These are phyloP conservation scores for Reinhardtius hippoglossoides DNA, from an alignment of 2,113 vertebrate species.

Conservation along the genomic window DNA sequence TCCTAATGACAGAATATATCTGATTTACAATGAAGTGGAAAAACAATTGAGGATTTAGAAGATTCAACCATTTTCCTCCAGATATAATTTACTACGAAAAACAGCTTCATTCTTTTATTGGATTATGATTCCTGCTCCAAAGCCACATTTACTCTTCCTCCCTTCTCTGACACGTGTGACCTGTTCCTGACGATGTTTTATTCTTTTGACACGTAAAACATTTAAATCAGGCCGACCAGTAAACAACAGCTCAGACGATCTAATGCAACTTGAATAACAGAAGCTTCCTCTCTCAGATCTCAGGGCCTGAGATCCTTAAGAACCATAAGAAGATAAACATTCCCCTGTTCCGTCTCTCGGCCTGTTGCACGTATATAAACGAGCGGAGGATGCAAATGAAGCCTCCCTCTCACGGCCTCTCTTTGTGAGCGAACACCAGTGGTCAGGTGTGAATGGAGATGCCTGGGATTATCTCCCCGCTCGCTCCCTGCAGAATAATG, in stretches of 20 bases:
- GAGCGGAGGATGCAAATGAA: slow-evolving; percentile 48
- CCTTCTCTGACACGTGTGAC: background rate
- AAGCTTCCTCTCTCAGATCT: background rate
- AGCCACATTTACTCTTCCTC: background rate
- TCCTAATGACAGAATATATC: background rate
- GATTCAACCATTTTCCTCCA: too few species aligned
- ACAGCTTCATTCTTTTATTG: background rate
- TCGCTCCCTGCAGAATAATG: slow-evolving; percentile 64
- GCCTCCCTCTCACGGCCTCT: slow-evolving; percentile 41
- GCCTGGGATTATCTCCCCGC: slow-evolving; percentile 67
- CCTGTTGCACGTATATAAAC: slow-evolving; percentile 10
- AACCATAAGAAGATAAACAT: background rate
- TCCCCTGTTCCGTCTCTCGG: slow-evolving; percentile 15
- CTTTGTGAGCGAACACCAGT: slow-evolving; percentile 67
- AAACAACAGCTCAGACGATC: background rate
- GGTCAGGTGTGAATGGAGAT: slow-evolving; percentile 74
- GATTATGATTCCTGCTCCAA: background rate
- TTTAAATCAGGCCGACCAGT: background rate
- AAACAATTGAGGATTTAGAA: background rate
- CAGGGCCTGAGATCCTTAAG: background rate
- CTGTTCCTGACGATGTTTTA: background rate
- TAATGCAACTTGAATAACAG: background rate
- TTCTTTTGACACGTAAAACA: background rate
- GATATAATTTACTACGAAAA: too few species aligned
- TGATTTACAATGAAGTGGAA: background rate